Evolutionary conservation across 2,113 vertebrate genomes (phyloP), one percentile per base, ranked within the genome.

Genomic region (Barbus barbus): DNA sequence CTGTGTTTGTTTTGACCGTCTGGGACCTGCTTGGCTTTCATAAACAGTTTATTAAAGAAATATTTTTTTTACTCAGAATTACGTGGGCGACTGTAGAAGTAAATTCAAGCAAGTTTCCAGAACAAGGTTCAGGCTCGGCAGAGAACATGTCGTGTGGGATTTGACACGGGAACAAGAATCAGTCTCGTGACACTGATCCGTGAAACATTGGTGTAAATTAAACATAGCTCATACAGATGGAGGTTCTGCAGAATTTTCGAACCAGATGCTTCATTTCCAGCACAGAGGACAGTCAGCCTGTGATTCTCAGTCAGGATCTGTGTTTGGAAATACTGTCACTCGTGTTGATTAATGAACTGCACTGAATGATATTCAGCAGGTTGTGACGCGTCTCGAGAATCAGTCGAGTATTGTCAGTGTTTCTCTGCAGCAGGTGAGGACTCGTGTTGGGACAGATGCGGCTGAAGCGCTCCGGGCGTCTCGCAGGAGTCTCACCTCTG

Each of bases 1-100:
- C 3, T 4, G 44, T 48, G 46, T 88, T 86, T 86, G 75, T 81
- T 85, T 85, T 83, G 31, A 84, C 41, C 56, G 82, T 67, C 83
- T 74, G 79, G 20, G 53, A 33, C 72, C 33, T 56, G 38, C 48
- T 33, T 24, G 11, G 2, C 46, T 81, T 81, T 31, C 46, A 77
- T 76, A 86, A 83, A 44, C 24, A n/a, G 67, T 48, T 41, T 60
- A 63, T 67, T 71, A 76, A 61, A 71, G 24, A 14, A 41, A 41
- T 78, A 24, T 58, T 44, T 38, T 33, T 41, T 69, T 48, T 48
- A 5, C 46, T 48, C 46, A 48, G 13, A 48, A 48, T 48, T 6
- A 28, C 1, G 7, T 46, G 33, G 26, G 48, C 14, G 58, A 78
- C n/a, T 18, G 33, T 5, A 24, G 56, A 69, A 56, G 20, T 71